Base-by-base conservation (phyloP, 2,888 invertebrate species). In the Cephus sareptanus region DNA sequence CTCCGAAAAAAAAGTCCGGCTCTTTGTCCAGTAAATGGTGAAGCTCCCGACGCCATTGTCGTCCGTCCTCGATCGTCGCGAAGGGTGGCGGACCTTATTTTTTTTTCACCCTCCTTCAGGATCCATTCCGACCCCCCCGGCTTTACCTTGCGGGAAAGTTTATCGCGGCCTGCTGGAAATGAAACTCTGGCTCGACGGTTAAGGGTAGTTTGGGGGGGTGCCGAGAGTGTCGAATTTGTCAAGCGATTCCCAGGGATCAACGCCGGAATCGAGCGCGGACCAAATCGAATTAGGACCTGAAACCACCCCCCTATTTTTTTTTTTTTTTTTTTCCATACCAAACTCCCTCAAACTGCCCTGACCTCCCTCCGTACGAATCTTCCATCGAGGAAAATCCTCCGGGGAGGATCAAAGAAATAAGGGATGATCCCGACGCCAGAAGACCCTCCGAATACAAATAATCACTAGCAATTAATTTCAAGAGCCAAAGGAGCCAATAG, bases 21-120 rank as follows among this genome's bases (percentile, higher is more conserved):
- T 85, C 85, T 89, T 88, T 86, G 87, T 89, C 84, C 86, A 79
- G 84, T 82, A 88, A 90, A 89, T 88, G 86, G 87, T 83, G 87
- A 83, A 88, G 83, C 87, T 89, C 87, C 83, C 86, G 87, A 79
- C 85, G 83, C 84, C 81, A 86, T 88, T 87, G 70, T 30, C 80
- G 75, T 79, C 76, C 73, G 34, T 77, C 69, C 34, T 74, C 81
- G 79, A 56, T 78, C 77, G 81, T 83, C 80, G 78, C 37, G 80
- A 77, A 79, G 83, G 83, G 81, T 82, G 80, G 80, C 79, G 83
- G 82, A 88, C 84, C 86, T 89, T 87, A 88, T 88, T 89, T 89
- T 87, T 87, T 87, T 83, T 83, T 81, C 81, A 85, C 81, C 40
- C 40, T 40, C 40, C 40, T 40, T 15, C 40, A 15, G 75, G 75